A percentile compares a stretch with the other conserved stretches of the same genome.
Conservation (phyloP, 2,888 invertebrate genomes). For the Drosophila paramelanica region DNA sequence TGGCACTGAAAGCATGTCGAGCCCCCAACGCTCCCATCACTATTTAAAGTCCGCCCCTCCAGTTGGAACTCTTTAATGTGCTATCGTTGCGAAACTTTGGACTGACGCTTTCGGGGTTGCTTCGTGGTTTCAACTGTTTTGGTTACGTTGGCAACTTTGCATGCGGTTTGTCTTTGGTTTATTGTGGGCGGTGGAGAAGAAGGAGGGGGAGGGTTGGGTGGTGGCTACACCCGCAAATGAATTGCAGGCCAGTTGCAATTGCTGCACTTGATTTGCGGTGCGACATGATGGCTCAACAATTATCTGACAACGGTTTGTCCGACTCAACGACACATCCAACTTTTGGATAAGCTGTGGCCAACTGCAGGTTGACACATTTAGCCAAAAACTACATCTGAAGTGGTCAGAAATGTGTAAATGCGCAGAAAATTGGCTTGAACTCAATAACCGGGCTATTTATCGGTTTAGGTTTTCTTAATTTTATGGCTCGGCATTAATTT, state of each 20-base stretch:
- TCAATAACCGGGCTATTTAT: background rate
- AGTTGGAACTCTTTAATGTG: constrained; percentile 6
- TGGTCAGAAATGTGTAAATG: background rate
- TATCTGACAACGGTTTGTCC: constrained; percentile 62
- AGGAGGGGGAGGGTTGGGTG: background rate
- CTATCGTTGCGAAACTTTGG: constrained; percentile 26
- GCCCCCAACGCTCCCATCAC: constrained; percentile 1
- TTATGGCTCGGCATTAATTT: too few species aligned
- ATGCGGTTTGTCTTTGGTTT: constrained; percentile 71
- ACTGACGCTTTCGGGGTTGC: constrained; percentile 46
- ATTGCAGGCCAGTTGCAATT: constrained; percentile 76
- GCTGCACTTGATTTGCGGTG: constrained; percentile 79
- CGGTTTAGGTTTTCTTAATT: background rate
- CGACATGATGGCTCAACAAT: constrained; percentile 71
- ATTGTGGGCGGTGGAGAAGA: background rate
- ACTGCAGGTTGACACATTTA: constrained; percentile 25
- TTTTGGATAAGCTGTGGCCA: constrained; percentile 19
- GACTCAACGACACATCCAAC: constrained; percentile 17
- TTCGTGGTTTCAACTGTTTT: constrained; percentile 71
- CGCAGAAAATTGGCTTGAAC: background rate
- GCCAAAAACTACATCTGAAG: constrained; percentile 2
- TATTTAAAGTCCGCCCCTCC: background rate
- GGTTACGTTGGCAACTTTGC: constrained; percentile 73
- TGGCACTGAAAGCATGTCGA: constrained; percentile 52
- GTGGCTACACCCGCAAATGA: constrained; percentile 56